Percentiles rank a stretch among this genome's conserved stretches.
phyloP scores from a whole-genome alignment of 2,113 vertebrate genomes.

The Tautogolabrus adspersus region DNA sequence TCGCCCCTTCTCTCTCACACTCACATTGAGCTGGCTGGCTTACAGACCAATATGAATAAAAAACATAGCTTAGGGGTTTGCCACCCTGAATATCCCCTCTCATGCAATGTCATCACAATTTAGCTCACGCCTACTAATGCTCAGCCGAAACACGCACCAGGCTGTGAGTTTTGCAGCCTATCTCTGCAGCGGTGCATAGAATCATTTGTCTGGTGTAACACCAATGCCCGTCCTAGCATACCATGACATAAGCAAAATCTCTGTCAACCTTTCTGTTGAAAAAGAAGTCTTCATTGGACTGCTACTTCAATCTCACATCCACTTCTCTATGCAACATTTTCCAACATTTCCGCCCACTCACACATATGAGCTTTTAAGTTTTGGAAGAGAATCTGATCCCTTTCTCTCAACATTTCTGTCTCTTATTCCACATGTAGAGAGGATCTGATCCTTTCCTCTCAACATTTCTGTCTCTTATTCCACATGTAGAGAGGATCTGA shows the following conservation, averaged over 20 bases:
- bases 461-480: too few relatives aligned
- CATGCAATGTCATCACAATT: slow-evolving; percentile 64
- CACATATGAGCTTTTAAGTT: slow-evolving; percentile 19
- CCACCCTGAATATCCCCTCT: slow-evolving; percentile 46
- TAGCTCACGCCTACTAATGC: slow-evolving; percentile 31
- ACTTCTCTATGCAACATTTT: slow-evolving; percentile 8
- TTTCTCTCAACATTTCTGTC: not conserved
- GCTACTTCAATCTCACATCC: slow-evolving; percentile 18
- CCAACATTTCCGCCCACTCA: slow-evolving; percentile 23
- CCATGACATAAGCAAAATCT: not conserved
- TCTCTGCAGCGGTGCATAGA: not conserved
- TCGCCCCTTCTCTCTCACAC: slow-evolving; percentile 10
- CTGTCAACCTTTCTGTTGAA: not conserved
- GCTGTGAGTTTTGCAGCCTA: slow-evolving; percentile 30
- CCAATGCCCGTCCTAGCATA: not conserved
- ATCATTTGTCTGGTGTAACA: slow-evolving; percentile 7
- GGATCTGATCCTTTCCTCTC: too few relatives aligned
- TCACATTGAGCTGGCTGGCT: slow-evolving; percentile 18
- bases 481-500: too few relatives aligned
- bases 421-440: not conserved
- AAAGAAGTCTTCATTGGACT: slow-evolving; percentile 4
- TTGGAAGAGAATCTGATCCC: slow-evolving; percentile 11
- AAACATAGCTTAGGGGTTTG: slow-evolving; percentile 60
- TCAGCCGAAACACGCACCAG: slow-evolving; percentile 47
- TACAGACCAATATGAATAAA: slow-evolving; percentile 43